Evolutionary conservation across 1,140 invertebrate genomes (phyloP), one percentile per base, ranked within the genome.

Genomic region (Drosophila ercepeae): DNA sequence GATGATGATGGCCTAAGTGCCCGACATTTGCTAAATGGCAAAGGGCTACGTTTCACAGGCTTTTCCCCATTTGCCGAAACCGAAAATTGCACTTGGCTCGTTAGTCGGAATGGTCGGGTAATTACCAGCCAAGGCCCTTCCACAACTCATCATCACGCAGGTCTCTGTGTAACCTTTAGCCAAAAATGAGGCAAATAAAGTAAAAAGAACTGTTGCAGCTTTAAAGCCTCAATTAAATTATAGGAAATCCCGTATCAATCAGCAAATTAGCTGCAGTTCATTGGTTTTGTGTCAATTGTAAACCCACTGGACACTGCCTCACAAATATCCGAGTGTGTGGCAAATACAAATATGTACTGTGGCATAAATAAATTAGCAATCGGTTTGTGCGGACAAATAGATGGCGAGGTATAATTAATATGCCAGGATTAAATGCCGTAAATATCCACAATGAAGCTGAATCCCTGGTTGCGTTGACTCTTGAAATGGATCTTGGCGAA

Each of bases 361-460:
- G 21, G 14, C 36, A 36, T 65, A 67, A 67, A 27, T 25, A 52
- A 67, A 52, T 34, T 52, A 64, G 23, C 60, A 52, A 53, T 67
- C 46, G 21, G 64, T 16, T 25, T 16, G 39, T 8, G 23, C 18
- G 2, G 8, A 21, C 8, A 16, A 3, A 16, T 25, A 11, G 25
- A 60, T 34, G 6, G 2, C 14, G n/a, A 6, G 14, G 36, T 52
- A 21, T 34, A 51, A 67, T 67, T 67, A 64, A 65, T 39, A 18
- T 21, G 7, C 44, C 8, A 23, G 7, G 19, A 14, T 79, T 77
- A 82, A 75, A 75, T 64, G 36, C 91, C 91, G 67, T 92, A 93
- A n/a, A 93, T 36, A 19, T 92, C 90, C 7, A 94, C 89, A 16
- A 91, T 61, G 57, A 93, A 93, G 65, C 93, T 92, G 60, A 93